Evolutionary conservation across 1,140 invertebrate species (phyloP).

Genomic region (Halesus radiatus): DNA sequence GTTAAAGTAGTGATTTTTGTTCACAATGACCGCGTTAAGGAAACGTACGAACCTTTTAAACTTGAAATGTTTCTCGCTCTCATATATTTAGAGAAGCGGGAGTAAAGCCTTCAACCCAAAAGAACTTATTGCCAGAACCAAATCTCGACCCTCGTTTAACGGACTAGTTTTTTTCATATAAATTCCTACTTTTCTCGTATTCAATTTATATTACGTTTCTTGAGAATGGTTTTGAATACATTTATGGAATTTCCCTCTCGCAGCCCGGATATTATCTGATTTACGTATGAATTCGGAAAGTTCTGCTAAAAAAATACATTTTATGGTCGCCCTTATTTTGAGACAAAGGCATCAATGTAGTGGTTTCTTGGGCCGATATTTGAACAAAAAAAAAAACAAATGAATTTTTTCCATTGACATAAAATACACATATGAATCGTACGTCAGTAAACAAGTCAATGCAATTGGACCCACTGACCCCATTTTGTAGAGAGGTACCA

Average conservation of each 20-base stretch:
- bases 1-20: too few relatives aligned
- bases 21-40: too few relatives aligned
- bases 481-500: too few relatives aligned
- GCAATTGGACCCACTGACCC: too few relatives aligned
- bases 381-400: too few relatives aligned
- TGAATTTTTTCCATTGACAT: too few relatives aligned
- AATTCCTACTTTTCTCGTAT: slow-evolving; percentile 36
- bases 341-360: not conserved
- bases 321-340: slow-evolving; percentile 4
- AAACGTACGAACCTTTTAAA: too few relatives aligned
- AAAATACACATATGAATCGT: too few relatives aligned
- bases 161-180: slow-evolving; percentile 34
- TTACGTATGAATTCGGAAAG: slow-evolving; percentile 2
- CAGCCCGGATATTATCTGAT: slow-evolving; percentile 9
- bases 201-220: slow-evolving; percentile 31
- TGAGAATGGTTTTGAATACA: slow-evolving; percentile 34
- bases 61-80: not conserved
- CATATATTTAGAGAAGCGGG: not conserved
- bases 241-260: slow-evolving; percentile 1
- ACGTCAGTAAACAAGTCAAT: too few relatives aligned
- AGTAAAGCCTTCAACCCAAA: slow-evolving; percentile 8
- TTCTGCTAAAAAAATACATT: not conserved
- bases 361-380: not conserved
- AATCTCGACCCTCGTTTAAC: slow-evolving; percentile 37
- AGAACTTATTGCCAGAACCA: slow-evolving; percentile 32